Evolutionary conservation across 2,797 vertebrate genomes (phyloP), one percentile per base, ranked within the genome.

Genomic region (Cyprinella venusta): DNA sequence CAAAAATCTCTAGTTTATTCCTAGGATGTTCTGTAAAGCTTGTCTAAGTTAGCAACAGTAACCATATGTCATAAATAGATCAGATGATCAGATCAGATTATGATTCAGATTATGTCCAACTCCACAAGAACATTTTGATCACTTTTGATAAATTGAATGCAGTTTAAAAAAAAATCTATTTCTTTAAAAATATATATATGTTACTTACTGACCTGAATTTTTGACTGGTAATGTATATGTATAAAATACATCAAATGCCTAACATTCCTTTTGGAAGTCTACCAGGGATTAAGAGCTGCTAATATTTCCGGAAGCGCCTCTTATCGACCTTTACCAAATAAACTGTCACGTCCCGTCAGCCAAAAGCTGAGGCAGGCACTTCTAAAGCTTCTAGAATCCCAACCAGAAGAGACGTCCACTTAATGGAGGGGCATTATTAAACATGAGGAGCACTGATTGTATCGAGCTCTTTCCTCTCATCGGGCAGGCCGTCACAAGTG

Each of bases 341-440:
- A 74, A 82, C 50, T 68, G 59, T 82, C 80, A 74, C 50, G 5
- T 82, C 36, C 56, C 1, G 30, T 80, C 30, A 21, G 71, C 45
- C 85, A 80, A 83, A 64, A 83, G 81, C 85, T 83, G 71, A 86
- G 80, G 36, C 78, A 83, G 33, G 81, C 69, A 69, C 56, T 80
- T 69, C 52, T 70, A 36, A 63, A 71, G 65, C 78, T 81, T 64
- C 61, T 48, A 64, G 82, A 38, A 48, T 63, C 59, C 63, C 79
- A 61, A 59, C 40, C 42, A 48, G 52, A 56, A 76, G 74, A 42
- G 67, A 59, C 5, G 69, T 80, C 36, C 65, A 80, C 48, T 76
- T 86, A 86, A 86, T 72, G 59, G 82, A 84, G 59, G 33, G 77
- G 76, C 79, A 84, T 81, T 84, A 86, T 86, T 76, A 86, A 70